Evolutionary conservation across 2,797 vertebrate species (phyloP), one percentile per base, ranked within the genome.

Genomic region (Lepus townsendii): DNA sequence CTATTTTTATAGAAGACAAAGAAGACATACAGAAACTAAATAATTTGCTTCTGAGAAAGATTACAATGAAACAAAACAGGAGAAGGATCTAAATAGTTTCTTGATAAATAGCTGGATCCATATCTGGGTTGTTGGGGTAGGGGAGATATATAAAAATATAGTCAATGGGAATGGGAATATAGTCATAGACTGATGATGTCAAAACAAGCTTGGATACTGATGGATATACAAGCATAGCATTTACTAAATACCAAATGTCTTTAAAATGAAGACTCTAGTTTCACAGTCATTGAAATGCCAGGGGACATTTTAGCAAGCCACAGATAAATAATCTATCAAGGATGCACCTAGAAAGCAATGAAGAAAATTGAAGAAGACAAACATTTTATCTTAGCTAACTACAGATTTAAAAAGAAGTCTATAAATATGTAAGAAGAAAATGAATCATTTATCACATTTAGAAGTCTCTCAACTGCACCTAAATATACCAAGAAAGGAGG

Each of bases 271-370:
- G 63, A 57, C 20, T 68, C 20, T 68, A n/a, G n/a, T 38, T 94
- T 85, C 78, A 87, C 2, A 93, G 32, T 47, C 35, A 77, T 24
- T 87, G 27, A 94, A 95, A 87, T 89, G 42, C 38, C 88, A 65
- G 22, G 22, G 68, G 60, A 54, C 50, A 77, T 50, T 85, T 79
- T 30, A 90, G 32, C 17, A 85, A 94, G 32, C 60, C 57, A 85
- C 16, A 71, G 50, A 73, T 30, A 89, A 0, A 62, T 73, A 80
- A 69, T 76, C 22, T 38, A 12, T 69, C 73, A 90, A 87, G 19
- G 50, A 69, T 71, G 20, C 87, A 89, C 93, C 91, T 95, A 80
- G 68, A 97, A 96, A 92, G 60, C 82, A 93, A 50, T 72, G 65
- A 96, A 91, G 57, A 89, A 91, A 95, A 83, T 57, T 54, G 76